Evolutionary conservation across 2,888 invertebrate species (phyloP), one percentile per base, ranked within the genome.

Genomic region (Calephelis perditalis): DNA sequence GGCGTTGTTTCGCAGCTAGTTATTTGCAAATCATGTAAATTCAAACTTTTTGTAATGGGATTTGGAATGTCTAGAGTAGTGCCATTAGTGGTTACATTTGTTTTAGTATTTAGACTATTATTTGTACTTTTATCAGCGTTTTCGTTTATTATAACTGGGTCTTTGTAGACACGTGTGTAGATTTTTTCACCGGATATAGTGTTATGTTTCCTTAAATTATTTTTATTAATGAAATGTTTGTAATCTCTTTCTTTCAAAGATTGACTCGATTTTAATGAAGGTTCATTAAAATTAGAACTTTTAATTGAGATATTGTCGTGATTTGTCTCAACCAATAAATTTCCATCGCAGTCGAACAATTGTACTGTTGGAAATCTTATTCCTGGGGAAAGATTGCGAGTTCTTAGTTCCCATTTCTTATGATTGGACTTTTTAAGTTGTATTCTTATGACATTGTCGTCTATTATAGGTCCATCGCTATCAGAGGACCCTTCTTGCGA

Each of bases 351-450:
- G 81, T 93, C 92, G 76, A 91, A 93, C 67, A 94, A 90, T 78
- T 93, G 93, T 76, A 94, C 92, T 62, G 91, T 91, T 44, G 93
- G 93, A 69, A 93, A 87, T 70, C 81, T 81, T 66, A 92, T 85
- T 70, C 92, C 91, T 49, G 92, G 92, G 61, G 93, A 93, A 62
- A 91, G 92, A 79, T 92, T 93, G 68, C 92, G 91, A 47, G 93
- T 93, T 55, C 92, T 89, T 67, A 94, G 77, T 77, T 93, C 92
- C 93, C 93, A 94, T 81, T 92, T 92, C 82, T 92, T 92, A 68
- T 91, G 91, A 73, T 82, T 88, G 57, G 93, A 92, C 77, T 92
- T 93, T 73, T 91, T 87, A 67, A 94, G 81, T 78, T 93, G 92
- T 68, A 94, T 91, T 63, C 92, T 86, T 71, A 94, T 93, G 68